phyloP scores from a whole-genome alignment of 1,140 invertebrate genomes.

The Gryon sp. region DNA sequence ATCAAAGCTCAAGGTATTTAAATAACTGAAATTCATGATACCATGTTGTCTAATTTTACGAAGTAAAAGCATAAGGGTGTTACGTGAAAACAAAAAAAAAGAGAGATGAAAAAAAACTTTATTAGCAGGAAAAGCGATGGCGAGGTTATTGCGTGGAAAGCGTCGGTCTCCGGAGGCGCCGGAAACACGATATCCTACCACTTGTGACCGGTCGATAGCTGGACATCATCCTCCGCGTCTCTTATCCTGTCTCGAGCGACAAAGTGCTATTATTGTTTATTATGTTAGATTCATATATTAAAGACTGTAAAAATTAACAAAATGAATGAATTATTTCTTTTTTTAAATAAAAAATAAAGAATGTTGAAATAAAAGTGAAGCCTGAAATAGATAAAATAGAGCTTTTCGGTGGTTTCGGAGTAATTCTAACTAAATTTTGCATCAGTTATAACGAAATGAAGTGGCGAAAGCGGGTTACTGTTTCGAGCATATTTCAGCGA shows the following conservation, averaged over 20 bases:
- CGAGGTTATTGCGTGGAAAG: constrained; percentile 13
- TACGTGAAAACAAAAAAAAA: too few species aligned
- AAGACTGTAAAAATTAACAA: too few species aligned
- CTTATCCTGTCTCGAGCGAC: background rate
- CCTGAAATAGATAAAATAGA: too few species aligned
- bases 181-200: constrained; percentile 67
- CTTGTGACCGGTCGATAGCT: constrained; percentile 77
- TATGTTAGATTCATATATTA: too few species aligned
- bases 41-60: constrained; percentile 18
- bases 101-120: constrained; percentile 22
- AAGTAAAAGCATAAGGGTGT: constrained; percentile 24
- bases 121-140: constrained; percentile 6
- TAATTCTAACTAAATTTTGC: background rate
- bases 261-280: constrained; percentile 10
- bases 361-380: too few species aligned
- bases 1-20: too few species aligned
- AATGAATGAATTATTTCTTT: too few species aligned
- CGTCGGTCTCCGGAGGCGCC: constrained; percentile 40
- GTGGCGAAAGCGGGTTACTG: constrained; percentile 13
- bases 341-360: too few species aligned
- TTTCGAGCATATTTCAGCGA: constrained; percentile 22
- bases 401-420: too few species aligned
- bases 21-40: too few species aligned
- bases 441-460: constrained; percentile 2
- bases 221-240: constrained; percentile 68